phyloP scores from a whole-genome alignment of 1,140 invertebrate genomes.

The Leptestheria dahalacensis region DNA sequence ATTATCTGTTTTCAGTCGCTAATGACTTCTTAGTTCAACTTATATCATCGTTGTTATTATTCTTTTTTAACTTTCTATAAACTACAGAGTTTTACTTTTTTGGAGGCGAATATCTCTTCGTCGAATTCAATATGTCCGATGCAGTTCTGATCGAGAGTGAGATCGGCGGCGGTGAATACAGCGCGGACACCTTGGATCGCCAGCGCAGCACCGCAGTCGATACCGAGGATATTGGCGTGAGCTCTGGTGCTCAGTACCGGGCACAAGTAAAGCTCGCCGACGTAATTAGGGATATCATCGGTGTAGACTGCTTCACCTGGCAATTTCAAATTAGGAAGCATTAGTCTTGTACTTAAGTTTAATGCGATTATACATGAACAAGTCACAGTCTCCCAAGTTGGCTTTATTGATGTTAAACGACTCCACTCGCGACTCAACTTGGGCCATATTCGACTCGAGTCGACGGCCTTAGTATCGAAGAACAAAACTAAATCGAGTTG shows the following conservation, averaged over 20 bases:
- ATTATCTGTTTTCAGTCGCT: too few species aligned
- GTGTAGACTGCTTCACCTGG: conserved; percentile 80
- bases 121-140: conserved; percentile 58
- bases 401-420: too few species aligned
- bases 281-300: conserved; percentile 64
- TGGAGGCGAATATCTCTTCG: conserved; percentile 55
- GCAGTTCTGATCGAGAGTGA: conserved; percentile 41
- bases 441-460: too few species aligned
- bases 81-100: conserved; percentile 24
- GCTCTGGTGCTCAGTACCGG: conserved; percentile 62
- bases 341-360: too few species aligned
- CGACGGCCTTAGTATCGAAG: too few species aligned
- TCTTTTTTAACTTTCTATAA: too few species aligned
- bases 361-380: too few species aligned
- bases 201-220: conserved; percentile 57
- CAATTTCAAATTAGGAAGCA: not conserved
- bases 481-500: too few species aligned
- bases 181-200: conserved; percentile 51
- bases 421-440: too few species aligned
- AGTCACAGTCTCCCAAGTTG: too few species aligned
- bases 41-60: too few species aligned
- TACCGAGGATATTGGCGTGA: conserved; percentile 56
- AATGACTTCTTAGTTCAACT: too few species aligned
- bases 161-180: conserved; percentile 54
- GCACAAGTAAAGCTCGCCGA: conserved; percentile 57